These are phyloP conservation scores for Caretta caretta DNA, from an alignment of 2,113 vertebrate genomes.

Conservation along the genomic window DNA sequence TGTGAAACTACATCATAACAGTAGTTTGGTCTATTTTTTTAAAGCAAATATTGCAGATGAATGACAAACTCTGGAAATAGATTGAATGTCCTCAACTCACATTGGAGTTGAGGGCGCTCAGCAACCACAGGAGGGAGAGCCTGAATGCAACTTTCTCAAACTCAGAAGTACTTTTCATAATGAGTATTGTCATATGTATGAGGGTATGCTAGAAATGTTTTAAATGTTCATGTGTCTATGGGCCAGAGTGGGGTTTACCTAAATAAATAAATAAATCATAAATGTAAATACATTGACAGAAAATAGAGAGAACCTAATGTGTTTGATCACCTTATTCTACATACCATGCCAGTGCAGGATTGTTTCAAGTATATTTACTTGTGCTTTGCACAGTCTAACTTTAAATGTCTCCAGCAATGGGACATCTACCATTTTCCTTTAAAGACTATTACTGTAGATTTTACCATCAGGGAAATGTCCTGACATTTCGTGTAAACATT, in stretches of 20 bases:
- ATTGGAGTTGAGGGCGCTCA: not conserved
- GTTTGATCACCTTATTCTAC: not conserved
- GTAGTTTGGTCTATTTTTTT: not conserved
- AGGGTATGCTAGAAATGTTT: not conserved
- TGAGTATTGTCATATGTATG: not conserved
- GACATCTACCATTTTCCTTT: not conserved
- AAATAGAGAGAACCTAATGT: not conserved
- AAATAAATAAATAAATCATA: not conserved
- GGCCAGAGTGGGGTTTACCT: not conserved
- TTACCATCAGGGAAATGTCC: not conserved
- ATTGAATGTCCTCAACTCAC: not conserved
- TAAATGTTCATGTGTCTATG: not conserved
- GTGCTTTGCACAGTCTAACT: not conserved
- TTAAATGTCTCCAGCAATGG: not conserved
- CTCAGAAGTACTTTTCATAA: not conserved
- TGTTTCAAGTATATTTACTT: not conserved
- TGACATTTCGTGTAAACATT: not conserved
- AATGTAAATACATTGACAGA: not conserved
- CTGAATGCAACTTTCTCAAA: not conserved
- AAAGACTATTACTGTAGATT: not conserved
- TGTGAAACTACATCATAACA: not conserved
- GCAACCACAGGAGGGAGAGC: not conserved
- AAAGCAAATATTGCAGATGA: not conserved
- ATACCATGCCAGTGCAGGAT: not conserved
- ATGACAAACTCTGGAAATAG: not conserved